These are phyloP conservation scores for Neosilurus hyrtlii DNA, from an alignment of 2,797 vertebrate species.

Conservation along the genomic window DNA sequence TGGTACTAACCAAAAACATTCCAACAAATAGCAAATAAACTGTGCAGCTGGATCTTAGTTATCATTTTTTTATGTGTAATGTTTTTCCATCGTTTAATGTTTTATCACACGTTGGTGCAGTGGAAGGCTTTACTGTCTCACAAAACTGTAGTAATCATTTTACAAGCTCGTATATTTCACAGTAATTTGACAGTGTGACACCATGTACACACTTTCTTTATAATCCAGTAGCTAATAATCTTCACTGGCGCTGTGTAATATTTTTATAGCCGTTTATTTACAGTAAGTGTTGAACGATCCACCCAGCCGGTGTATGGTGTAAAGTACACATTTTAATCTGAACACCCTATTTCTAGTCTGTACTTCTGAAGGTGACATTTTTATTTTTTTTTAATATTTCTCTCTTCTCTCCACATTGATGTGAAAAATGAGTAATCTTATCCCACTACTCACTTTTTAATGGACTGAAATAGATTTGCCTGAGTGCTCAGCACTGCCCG, in stretches of 20 bases:
- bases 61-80: not conserved
- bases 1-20: not conserved
- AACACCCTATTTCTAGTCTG: not conserved
- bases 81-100: not conserved
- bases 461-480: constrained; percentile 37
- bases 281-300: not conserved
- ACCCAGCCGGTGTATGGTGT: no score
- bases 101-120: not conserved
- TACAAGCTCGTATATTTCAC: not conserved
- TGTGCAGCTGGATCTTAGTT: not conserved
- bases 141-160: not conserved
- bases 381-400: no score
- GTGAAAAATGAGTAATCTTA: constrained; percentile 19
- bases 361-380: constrained; percentile 8
- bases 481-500: constrained; percentile 32
- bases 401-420: constrained; percentile 22
- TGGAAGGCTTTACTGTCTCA: not conserved
- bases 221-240: not conserved
- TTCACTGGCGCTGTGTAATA: not conserved
- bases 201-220: not conserved
- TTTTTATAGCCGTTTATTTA: constrained; percentile 2
- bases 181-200: not conserved
- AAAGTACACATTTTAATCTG: not conserved
- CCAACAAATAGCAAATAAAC: not conserved
- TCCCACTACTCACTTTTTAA: constrained; percentile 22